Percentiles rank a stretch among this genome's conserved stretches.
phyloP scores from a whole-genome alignment of 2,113 vertebrate species.

The Erpornis zantholeuca region DNA sequence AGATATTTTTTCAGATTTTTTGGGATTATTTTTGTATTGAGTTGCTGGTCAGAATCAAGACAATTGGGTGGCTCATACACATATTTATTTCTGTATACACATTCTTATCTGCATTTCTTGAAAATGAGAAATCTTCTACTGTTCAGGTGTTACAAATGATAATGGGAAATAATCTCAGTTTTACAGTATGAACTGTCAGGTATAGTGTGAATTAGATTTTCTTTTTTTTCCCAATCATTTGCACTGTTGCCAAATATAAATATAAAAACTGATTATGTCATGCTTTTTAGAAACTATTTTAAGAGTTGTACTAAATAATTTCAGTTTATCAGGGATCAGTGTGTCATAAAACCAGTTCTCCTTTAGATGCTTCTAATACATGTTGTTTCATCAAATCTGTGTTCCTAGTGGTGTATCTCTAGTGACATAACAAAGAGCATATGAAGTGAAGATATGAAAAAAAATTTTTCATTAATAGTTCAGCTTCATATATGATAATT shows the following conservation, averaged over 20 bases:
- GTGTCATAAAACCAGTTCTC: neutral
- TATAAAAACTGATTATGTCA: neutral
- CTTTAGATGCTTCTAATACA: neutral
- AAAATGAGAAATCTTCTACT: neutral
- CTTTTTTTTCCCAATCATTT: neutral
- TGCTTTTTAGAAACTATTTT: neutral
- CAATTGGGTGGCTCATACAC: neutral
- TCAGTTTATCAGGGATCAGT: neutral
- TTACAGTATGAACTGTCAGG: neutral
- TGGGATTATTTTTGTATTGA: neutral
- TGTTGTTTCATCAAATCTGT: neutral
- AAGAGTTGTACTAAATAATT: neutral
- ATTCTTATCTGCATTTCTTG: neutral
- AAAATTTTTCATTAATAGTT: neutral
- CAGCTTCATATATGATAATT: neutral
- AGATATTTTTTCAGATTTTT: neutral
- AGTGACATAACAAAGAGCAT: neutral
- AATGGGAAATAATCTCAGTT: neutral
- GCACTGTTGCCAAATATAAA: neutral
- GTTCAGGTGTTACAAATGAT: neutral
- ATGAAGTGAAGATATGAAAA: neutral
- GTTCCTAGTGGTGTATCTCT: neutral
- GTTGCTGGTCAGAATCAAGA: neutral
- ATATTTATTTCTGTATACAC: neutral
- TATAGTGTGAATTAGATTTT: neutral